Evolutionary conservation across 2,888 invertebrate genomes (phyloP), one percentile per base, ranked within the genome.

Genomic region (Epinotia bilunana): DNA sequence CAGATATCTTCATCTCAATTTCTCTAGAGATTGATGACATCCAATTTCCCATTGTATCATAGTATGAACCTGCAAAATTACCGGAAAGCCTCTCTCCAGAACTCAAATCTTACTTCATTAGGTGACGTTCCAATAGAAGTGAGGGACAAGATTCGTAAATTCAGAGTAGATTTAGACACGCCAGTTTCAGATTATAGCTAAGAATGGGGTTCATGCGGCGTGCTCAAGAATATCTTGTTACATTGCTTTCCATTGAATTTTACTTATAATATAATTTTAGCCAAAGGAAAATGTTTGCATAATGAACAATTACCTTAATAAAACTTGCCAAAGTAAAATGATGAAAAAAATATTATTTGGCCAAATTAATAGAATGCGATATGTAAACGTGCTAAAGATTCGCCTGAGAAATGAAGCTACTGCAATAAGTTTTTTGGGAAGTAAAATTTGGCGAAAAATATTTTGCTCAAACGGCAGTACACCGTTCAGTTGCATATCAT

Each of bases 201-300:
- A 64, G 43, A 65, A 13, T 18, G 65, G 39, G 73, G 43, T 73
- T 53, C 91, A 91, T 91, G 90, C 91, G 83, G 83, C 91, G 88
- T 90, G 90, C 91, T 86, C 82, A 84, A 83, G 83, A 83, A 81
- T 72, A 76, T 74, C 58, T 77, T 77, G 78, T 79, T 80, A 86
- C 86, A 88, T 88, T 91, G 88, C 90, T 89, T 90, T 88, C 89
- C 74, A 71, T 74, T 70, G 69, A 16, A 60, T 60, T 16, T 33
- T 18, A 39, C 55, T 18, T 39, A 67, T 49, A 16, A 49, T 5
- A 13, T 16, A 23, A 23, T 23, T 23, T 23, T 23, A 2, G 23
- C 23, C 23, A 23, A 23, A 23, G 23, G 23, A 23, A 23, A 23
- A 23, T 2, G 23, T 23, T 23, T 23, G 23, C 23, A 1, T 23